Percentiles rank a stretch among this genome's conserved stretches.
Evolutionary conservation across 2,888 invertebrate genomes (phyloP).

Genomic region (Thysanoteuthis rhombus): DNA sequence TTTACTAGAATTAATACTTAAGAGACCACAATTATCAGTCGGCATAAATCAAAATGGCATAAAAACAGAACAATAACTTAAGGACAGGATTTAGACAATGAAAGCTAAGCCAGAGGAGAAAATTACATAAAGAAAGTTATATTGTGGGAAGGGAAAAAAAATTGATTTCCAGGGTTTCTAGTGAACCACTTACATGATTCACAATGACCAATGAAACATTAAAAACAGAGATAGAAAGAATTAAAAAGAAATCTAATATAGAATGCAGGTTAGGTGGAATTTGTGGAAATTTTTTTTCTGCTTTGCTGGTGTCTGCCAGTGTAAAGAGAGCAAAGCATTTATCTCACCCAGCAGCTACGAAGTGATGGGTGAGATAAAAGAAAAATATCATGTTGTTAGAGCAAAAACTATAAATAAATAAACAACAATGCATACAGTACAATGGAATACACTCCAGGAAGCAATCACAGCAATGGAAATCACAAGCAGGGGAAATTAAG

Average conservation of each 20-base stretch:
- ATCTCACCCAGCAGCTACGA: background rate
- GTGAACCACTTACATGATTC: no score
- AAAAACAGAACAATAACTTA: no score
- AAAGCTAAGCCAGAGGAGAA: no score
- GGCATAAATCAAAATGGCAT: no score
- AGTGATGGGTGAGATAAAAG: background rate
- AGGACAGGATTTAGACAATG: no score
- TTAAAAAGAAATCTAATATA: background rate
- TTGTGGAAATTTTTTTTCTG: background rate
- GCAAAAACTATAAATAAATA: background rate
- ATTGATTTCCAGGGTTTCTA: no score
- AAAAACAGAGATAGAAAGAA: background rate
- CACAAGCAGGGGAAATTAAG: background rate
- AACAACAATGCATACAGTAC: background rate
- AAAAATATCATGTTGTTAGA: background rate
- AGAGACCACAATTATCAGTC: no score
- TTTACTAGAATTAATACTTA: no score
- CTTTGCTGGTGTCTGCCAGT: background rate
- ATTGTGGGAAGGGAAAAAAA: no score
- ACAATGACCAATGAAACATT: background rate
- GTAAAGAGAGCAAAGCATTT: background rate
- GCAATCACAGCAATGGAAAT: background rate
- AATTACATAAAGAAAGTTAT: no score
- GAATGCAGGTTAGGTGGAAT: conserved; percentile 31
- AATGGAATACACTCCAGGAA: background rate